Percentiles rank a stretch among this genome's conserved stretches.
These are phyloP conservation scores for Scaptomyza tumidula DNA, from an alignment of 2,888 invertebrate species.

Conservation along the genomic window DNA sequence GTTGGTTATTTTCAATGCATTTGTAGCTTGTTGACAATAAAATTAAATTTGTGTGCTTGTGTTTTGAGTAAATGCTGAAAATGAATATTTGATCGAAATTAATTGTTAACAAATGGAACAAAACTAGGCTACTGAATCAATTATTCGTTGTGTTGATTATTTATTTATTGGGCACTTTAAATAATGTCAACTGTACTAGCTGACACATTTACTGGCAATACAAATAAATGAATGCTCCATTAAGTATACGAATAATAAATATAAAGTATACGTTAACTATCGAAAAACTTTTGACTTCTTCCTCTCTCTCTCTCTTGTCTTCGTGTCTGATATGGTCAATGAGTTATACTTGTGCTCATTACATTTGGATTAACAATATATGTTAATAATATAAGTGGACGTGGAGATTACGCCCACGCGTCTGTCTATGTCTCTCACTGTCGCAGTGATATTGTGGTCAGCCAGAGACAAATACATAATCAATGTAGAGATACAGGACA, in stretches of 20 bases:
- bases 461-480: constrained; percentile 37
- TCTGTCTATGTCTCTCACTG: too few relatives aligned
- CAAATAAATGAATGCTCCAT: too few relatives aligned
- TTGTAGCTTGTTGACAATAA: background rate
- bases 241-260: too few relatives aligned
- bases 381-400: constrained; percentile 62
- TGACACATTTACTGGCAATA: too few relatives aligned
- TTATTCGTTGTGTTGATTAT: too few relatives aligned
- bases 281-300: too few relatives aligned
- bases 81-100: too few relatives aligned
- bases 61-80: background rate
- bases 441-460: constrained; percentile 15
- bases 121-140: too few relatives aligned
- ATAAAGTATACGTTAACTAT: too few relatives aligned
- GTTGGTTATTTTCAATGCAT: background rate
- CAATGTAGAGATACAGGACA: constrained; percentile 53
- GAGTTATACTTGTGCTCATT: constrained; percentile 73
- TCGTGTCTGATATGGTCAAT: constrained; percentile 37
- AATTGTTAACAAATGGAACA: too few relatives aligned
- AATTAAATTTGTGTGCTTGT: background rate
- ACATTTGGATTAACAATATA: constrained; percentile 77
- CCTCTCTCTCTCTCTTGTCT: background rate
- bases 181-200: too few relatives aligned
- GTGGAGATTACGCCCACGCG: constrained; percentile 5
- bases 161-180: too few relatives aligned